Percentiles rank a stretch among this genome's conserved stretches.
phyloP scores from a whole-genome alignment of 1,140 invertebrate genomes.

The Venturia canescens region DNA sequence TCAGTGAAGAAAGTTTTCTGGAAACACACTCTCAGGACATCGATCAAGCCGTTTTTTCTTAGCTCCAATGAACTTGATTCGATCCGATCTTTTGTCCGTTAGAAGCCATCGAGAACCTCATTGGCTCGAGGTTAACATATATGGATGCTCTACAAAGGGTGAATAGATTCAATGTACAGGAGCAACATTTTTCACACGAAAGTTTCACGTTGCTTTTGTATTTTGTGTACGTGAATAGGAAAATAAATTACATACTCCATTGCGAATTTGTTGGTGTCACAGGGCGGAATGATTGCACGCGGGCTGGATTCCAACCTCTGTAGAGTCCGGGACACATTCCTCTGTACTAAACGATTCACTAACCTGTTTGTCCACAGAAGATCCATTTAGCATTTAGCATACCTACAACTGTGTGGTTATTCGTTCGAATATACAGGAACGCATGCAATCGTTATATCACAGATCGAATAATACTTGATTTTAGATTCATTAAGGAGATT shows the following conservation, averaged over 20 bases:
- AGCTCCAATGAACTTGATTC: background rate
- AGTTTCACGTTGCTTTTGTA: slow-evolving; percentile 51
- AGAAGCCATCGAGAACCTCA: background rate
- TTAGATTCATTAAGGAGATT: no score
- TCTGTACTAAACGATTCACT: slow-evolving; percentile 3
- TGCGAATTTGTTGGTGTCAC: slow-evolving; percentile 58
- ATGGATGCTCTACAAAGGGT: slow-evolving; percentile 35
- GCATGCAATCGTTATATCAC: background rate
- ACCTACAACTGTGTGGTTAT: background rate
- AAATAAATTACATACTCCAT: slow-evolving; percentile 55
- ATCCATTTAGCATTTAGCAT: slow-evolving; percentile 6
- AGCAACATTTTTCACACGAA: slow-evolving; percentile 38
- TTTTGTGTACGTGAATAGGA: slow-evolving; percentile 52
- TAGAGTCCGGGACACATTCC: background rate
- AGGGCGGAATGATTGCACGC: slow-evolving; percentile 52
- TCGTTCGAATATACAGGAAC: background rate
- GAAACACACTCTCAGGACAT: background rate
- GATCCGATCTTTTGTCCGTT: background rate
- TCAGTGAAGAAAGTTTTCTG: background rate
- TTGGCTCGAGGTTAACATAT: background rate
- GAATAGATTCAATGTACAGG: slow-evolving; percentile 33
- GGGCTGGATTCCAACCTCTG: slow-evolving; percentile 39
- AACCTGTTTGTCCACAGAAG: slow-evolving; percentile 2
- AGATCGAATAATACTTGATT: background rate
- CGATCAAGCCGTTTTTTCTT: background rate